Evolutionary conservation across 2,797 vertebrate genomes (phyloP).

Genomic region (Microcaecilia unicolor): DNA sequence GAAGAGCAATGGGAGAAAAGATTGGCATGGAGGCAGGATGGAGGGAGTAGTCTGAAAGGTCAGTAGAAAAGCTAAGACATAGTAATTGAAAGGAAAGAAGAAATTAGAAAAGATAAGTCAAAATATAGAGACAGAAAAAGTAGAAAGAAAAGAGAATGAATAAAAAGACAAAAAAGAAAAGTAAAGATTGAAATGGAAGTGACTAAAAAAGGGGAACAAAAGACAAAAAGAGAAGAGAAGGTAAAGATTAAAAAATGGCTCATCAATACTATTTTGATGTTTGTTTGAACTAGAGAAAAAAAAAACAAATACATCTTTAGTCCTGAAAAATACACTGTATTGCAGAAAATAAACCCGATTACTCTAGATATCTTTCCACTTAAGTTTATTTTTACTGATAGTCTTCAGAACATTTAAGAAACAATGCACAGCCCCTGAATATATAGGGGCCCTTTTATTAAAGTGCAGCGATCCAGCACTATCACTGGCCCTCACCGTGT

Average conservation of each 20-base stretch:
- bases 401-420: too few relatives aligned
- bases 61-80: background rate
- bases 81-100: background rate
- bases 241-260: too few relatives aligned
- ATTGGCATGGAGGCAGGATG: background rate
- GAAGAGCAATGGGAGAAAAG: background rate
- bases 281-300: background rate
- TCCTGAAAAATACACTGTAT: too few relatives aligned
- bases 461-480: too few relatives aligned
- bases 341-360: too few relatives aligned
- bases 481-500: too few relatives aligned
- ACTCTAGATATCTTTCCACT: too few relatives aligned
- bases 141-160: background rate
- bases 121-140: background rate
- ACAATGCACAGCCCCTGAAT: too few relatives aligned
- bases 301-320: too few relatives aligned
- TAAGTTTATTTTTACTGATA: too few relatives aligned
- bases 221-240: background rate
- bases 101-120: background rate
- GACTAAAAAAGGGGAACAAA: background rate
- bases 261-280: too few relatives aligned
- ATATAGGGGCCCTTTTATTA: too few relatives aligned
- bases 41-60: background rate
- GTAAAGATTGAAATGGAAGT: background rate
- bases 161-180: background rate